Percentiles rank a stretch among this genome's conserved stretches.
Conservation (phyloP, 1,140 invertebrate genomes). For the Euura lappo region DNA sequence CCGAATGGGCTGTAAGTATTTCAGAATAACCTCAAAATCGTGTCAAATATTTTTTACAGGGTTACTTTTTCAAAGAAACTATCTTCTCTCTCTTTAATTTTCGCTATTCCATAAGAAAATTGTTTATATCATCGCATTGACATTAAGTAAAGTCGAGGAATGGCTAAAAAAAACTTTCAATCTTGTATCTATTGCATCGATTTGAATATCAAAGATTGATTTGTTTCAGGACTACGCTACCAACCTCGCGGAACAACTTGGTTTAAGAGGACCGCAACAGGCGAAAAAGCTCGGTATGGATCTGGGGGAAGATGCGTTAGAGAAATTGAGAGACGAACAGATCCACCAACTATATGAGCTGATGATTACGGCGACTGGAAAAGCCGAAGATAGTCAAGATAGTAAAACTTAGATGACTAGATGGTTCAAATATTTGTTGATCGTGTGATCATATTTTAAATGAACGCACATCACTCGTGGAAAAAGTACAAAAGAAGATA, state of each 20-base stretch:
- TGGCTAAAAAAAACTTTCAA: slow-evolving; percentile 18
- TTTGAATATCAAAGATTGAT: not conserved
- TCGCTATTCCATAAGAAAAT: not conserved
- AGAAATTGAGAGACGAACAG: slow-evolving; percentile 81
- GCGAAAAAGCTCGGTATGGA: slow-evolving; percentile 65
- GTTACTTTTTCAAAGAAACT: too few relatives aligned
- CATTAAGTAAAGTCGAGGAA: slow-evolving; percentile 8
- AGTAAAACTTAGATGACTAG: not conserved
- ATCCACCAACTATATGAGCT: slow-evolving; percentile 83
- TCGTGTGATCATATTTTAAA: too few relatives aligned
- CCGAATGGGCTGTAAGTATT: slow-evolving; percentile 85
- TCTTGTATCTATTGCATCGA: slow-evolving; percentile 27
- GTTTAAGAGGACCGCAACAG: slow-evolving; percentile 64
- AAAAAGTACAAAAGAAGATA: too few relatives aligned
- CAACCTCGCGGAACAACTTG: slow-evolving; percentile 74
- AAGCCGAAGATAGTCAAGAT: slow-evolving; percentile 22
- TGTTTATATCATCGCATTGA: slow-evolving; percentile 8
- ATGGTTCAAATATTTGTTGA: not conserved
- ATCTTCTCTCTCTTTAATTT: slow-evolving; percentile 15
- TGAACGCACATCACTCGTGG: too few relatives aligned
- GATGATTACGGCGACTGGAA: slow-evolving; percentile 69
- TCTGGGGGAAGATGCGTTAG: slow-evolving; percentile 68
- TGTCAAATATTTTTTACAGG: slow-evolving; percentile 17
- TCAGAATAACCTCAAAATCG: not conserved
- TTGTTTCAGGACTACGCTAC: slow-evolving; percentile 76